A percentile compares a stretch with the other conserved stretches of the same genome.
These are phyloP conservation scores for Notarius lentiginosus DNA, from an alignment of 2,113 vertebrate species.

Conservation along the genomic window DNA sequence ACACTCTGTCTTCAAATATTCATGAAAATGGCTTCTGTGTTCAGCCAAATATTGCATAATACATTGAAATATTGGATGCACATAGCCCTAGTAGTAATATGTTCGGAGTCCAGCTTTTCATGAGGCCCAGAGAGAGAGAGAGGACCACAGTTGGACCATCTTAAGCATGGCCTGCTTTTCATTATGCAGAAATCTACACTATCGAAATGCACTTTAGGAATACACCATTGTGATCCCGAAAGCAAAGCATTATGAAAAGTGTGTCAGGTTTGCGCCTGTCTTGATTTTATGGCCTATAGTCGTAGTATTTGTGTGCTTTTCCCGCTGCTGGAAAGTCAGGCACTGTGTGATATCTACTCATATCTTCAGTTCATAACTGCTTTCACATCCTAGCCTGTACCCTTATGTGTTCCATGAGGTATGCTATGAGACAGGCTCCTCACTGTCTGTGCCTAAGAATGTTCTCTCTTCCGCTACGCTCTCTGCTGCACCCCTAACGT, in stretches of 20 bases:
- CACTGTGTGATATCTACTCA: constrained; percentile 1
- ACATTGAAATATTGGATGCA: neutral
- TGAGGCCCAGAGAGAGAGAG: constrained; percentile 1
- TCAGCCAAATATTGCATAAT: neutral
- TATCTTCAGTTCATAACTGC: neutral
- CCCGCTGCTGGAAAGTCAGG: neutral
- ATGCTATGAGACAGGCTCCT: constrained; percentile 20
- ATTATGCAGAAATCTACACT: constrained; percentile 48
- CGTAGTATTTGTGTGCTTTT: neutral
- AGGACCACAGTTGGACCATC: constrained; percentile 7
- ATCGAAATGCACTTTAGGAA: constrained; percentile 31
- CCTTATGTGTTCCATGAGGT: constrained; percentile 22
- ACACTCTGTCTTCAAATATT: neutral
- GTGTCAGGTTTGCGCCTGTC: constrained; percentile 33
- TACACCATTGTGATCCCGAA: neutral
- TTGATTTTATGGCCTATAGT: constrained; percentile 21
- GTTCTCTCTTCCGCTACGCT: neutral
- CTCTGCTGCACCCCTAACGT: neutral
- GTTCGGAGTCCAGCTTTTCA: neutral
- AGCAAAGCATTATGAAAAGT: constrained; percentile 38
- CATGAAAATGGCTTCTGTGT: neutral
- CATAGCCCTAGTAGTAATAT: neutral
- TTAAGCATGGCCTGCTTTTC: constrained; percentile 38
- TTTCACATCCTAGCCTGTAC: constrained; percentile 2
- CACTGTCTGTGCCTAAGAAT: neutral